phyloP scores from a whole-genome alignment of 2,888 invertebrate species.

The Temnothorax unifasciatus region DNA sequence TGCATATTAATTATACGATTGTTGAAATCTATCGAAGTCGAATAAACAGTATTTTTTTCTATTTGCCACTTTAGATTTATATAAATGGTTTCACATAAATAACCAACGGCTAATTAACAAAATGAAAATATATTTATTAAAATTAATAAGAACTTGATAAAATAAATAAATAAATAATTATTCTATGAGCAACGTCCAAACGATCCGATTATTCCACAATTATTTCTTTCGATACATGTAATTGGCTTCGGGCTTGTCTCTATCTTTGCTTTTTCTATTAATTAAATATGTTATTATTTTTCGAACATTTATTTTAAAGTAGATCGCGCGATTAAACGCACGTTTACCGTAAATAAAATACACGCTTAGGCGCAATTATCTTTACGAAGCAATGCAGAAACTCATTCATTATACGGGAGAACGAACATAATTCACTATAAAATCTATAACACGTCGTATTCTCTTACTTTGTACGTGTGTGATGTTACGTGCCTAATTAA shows the following conservation, averaged over 20 bases:
- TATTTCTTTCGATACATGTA: background rate
- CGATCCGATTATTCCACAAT: background rate
- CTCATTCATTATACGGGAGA: background rate
- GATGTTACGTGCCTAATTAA: background rate
- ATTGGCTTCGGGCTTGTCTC: conserved; percentile 1
- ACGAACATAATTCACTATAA: background rate
- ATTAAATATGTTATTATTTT: background rate
- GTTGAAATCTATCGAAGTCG: background rate
- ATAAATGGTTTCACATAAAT: background rate
- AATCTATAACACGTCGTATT: background rate
- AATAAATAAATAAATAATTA: background rate
- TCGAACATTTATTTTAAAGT: conserved; percentile 16
- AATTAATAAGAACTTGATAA: background rate
- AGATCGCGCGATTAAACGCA: conserved; percentile 21
- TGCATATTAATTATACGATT: background rate
- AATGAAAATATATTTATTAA: background rate
- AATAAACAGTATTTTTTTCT: background rate
- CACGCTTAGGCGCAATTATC: background rate
- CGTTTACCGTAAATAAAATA: conserved; percentile 10
- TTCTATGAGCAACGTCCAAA: background rate
- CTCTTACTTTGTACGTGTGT: background rate
- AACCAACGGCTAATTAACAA: conserved; percentile 5
- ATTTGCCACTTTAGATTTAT: background rate
- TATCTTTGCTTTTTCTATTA: background rate
- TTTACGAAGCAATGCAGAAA: background rate